These are phyloP conservation scores for Peromyscus melanophrys DNA, from an alignment of 2,797 vertebrate genomes.

Conservation along the genomic window DNA sequence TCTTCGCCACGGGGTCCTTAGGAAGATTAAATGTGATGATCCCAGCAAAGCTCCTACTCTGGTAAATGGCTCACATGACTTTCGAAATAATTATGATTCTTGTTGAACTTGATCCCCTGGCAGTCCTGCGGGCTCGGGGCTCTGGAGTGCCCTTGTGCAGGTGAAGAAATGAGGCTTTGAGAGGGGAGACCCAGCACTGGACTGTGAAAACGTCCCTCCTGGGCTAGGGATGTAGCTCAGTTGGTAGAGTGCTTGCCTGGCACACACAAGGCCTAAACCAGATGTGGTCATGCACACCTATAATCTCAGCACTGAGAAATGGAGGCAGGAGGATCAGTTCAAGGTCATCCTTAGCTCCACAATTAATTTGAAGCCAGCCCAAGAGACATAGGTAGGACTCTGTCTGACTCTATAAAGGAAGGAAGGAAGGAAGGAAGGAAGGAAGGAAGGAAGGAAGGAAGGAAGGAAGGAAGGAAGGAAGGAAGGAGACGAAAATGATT, in stretches of 20 bases:
- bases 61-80: conserved; percentile 31
- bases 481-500: background rate
- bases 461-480: background rate
- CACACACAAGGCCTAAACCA: background rate
- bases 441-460: background rate
- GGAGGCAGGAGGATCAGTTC: background rate
- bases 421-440: background rate
- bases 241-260: background rate
- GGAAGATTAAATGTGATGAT: conserved; percentile 54
- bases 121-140: background rate
- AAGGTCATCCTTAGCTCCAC: background rate
- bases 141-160: background rate
- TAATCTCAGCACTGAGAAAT: background rate
- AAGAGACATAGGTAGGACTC: background rate
- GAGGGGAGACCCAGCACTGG: background rate
- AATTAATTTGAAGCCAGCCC: background rate
- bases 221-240: background rate
- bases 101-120: conserved; percentile 19
- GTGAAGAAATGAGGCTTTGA: conserved; percentile 23
- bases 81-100: background rate
- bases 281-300: rapidly evolving
- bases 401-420: background rate
- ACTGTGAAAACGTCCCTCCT: background rate
- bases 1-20: background rate
- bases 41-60: background rate